A percentile compares a stretch with the other conserved stretches of the same genome.
phyloP scores from a whole-genome alignment of 2,113 vertebrate genomes.

The Pseudorhombus dupliciocellatus region DNA sequence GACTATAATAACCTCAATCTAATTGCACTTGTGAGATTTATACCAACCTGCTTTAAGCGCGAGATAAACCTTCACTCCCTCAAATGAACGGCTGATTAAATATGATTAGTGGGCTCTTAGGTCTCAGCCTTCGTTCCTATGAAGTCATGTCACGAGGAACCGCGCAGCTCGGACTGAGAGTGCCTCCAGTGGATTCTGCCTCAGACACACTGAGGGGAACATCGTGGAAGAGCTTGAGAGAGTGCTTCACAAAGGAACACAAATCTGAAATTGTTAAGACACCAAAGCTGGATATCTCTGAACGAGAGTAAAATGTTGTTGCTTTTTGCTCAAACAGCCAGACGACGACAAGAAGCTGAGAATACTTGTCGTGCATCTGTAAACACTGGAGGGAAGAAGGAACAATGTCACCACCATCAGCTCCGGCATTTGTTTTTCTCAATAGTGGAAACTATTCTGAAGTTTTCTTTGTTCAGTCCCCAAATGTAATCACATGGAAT shows the following conservation, averaged over 20 bases:
- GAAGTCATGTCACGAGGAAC: not conserved
- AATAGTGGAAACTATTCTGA: not conserved
- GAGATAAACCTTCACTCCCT: not conserved
- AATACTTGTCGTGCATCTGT: not conserved
- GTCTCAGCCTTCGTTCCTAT: not conserved
- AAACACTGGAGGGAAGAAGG: too few species aligned
- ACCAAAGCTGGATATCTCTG: not conserved
- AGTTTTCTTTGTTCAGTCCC: too few species aligned
- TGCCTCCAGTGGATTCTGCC: not conserved
- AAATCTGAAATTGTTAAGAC: conserved; percentile 20
- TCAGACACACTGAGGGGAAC: conserved; percentile 5
- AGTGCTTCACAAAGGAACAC: not conserved
- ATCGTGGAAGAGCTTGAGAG: not conserved
- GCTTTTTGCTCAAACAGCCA: not conserved
- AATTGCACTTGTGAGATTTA: not conserved
- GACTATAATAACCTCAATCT: not conserved
- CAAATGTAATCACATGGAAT: too few species aligned
- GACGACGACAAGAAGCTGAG: too few species aligned
- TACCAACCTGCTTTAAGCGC: not conserved
- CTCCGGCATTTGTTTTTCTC: not conserved
- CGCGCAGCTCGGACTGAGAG: not conserved
- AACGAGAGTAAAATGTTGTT: too few species aligned
- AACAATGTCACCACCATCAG: too few species aligned
- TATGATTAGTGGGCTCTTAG: not conserved
- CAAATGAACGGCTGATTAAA: not conserved